These are phyloP conservation scores for Rhinopithecus roxellana DNA, from an alignment of 2,113 vertebrate genomes.

Conservation along the genomic window DNA sequence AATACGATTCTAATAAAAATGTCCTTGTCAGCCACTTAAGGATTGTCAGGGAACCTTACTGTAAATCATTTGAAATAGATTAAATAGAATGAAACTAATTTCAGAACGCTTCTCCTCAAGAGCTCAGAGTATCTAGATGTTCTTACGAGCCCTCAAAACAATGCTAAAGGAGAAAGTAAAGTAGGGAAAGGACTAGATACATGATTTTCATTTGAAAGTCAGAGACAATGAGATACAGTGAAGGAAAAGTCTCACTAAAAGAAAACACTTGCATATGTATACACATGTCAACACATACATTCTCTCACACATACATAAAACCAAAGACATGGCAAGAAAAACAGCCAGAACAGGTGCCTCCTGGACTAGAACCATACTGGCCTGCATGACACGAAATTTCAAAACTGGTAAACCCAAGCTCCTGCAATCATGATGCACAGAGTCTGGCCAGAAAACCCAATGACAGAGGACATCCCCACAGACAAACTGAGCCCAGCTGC, in stretches of 20 bases:
- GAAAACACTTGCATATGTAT: conserved; percentile 53
- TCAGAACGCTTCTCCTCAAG: conserved; percentile 41
- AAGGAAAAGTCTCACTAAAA: conserved; percentile 7
- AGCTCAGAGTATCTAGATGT: not conserved
- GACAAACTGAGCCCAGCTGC: conserved; percentile 60
- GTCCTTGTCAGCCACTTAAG: conserved; percentile 11
- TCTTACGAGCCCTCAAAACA: not conserved
- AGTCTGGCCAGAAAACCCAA: conserved; percentile 27
- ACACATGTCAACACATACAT: conserved; percentile 1
- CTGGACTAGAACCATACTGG: not conserved
- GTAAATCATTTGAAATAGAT: conserved; percentile 31
- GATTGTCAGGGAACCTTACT: conserved; percentile 5
- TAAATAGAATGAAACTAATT: conserved; percentile 49
- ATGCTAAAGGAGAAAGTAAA: not conserved
- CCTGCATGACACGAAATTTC: conserved; percentile 45
- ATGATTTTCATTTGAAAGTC: conserved; percentile 18
- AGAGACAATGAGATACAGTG: conserved; percentile 34
- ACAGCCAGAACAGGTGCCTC: conserved; percentile 25
- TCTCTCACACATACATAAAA: conserved; percentile 33
- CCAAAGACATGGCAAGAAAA: conserved; percentile 57
- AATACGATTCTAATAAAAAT: conserved; percentile 41
- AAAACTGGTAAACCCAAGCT: not conserved
- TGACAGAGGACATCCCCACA: conserved; percentile 24
- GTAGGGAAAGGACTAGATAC: not conserved
- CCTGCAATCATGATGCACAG: not conserved